Base-by-base conservation (phyloP, 2,888 invertebrate species). In the Drosophila lacicola region DNA sequence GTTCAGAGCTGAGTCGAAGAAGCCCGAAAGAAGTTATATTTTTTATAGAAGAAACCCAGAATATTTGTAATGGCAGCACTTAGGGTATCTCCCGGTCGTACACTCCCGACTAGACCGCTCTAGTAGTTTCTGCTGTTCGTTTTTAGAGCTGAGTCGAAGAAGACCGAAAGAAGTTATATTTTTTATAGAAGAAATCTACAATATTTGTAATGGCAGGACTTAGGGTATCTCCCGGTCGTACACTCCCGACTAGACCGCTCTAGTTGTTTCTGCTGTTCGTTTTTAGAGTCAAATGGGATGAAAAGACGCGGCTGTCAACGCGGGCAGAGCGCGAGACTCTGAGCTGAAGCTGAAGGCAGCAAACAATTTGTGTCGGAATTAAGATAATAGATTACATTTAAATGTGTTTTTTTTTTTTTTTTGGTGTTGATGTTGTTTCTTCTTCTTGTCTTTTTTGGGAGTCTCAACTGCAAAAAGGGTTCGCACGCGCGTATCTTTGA, bases 361-460 rank as follows among this genome's bases (percentile, higher is more conserved):
- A 78, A 87, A 87, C 89, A 89, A 86, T 86, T 86, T 86, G 89
- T 89, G 80, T 80, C 72, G 88, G 85, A 82, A 86, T 86, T 89
- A 86, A 89, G 85, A 86, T 89, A 86, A 86, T 86, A 86, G 89
- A 89, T 89, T 89, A 82, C 80, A 89, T 89, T 89, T 86, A 89
- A 89, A 85, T 84, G 89, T 57, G 73, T 81, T 76, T 29, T 49
- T 39, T 2, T 17, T 2, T 17, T 21, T 21, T 5, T 39, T 47
- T 10, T 76, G 51, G 51, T 75, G 78, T 73, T 21, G 61, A 33
- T 25, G 29, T 57, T 29, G 17, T 41, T 50, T 10, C 70, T 34
- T 42, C 53, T 49, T 41, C 42, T 44, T 21, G 41, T 46, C 14
- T 54, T 55, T 55, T 25, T 13, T 5, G 14, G 10, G 14, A 6